A percentile compares a stretch with the other conserved stretches of the same genome.
phyloP scores from a whole-genome alignment of 2,113 vertebrate species.

The Puntigrus tetrazona region DNA sequence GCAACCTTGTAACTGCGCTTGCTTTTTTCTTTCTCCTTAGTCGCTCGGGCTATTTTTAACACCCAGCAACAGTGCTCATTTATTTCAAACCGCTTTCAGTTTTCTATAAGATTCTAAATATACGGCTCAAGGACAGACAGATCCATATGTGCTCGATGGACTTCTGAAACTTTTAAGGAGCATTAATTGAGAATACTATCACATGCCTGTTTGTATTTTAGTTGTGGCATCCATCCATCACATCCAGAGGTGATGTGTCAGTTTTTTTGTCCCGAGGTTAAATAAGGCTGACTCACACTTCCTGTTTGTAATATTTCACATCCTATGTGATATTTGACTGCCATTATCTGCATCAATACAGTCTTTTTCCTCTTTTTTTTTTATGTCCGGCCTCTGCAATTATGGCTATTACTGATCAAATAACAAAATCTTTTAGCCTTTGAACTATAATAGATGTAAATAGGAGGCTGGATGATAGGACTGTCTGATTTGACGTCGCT shows the following conservation, averaged over 20 bases:
- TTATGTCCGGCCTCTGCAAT: constrained; percentile 33
- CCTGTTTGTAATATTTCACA: constrained; percentile 31
- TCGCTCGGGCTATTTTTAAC: constrained; percentile 51
- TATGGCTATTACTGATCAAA: constrained; percentile 47
- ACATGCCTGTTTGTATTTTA: not conserved
- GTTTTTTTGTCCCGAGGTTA: not conserved
- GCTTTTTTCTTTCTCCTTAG: constrained; percentile 22
- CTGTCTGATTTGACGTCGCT: not conserved
- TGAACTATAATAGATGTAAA: constrained; percentile 39
- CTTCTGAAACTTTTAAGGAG: not conserved
- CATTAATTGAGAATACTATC: not conserved
- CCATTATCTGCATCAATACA: constrained; percentile 25
- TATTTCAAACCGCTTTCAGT: constrained; percentile 21
- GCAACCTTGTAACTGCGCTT: constrained; percentile 50
- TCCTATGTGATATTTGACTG: not conserved
- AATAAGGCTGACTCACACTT: constrained; percentile 18
- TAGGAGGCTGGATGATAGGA: not conserved
- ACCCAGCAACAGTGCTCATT: constrained; percentile 26
- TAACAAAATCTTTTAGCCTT: constrained; percentile 29
- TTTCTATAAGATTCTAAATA: constrained; percentile 36
- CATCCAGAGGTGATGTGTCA: not conserved
- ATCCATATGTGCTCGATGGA: not conserved
- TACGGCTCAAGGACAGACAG: constrained; percentile 14
- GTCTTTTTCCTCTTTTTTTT: not conserved
- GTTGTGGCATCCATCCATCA: constrained; percentile 1